Evolutionary conservation across 2,113 vertebrate genomes (phyloP).

Genomic region (Rattus rattus): DNA sequence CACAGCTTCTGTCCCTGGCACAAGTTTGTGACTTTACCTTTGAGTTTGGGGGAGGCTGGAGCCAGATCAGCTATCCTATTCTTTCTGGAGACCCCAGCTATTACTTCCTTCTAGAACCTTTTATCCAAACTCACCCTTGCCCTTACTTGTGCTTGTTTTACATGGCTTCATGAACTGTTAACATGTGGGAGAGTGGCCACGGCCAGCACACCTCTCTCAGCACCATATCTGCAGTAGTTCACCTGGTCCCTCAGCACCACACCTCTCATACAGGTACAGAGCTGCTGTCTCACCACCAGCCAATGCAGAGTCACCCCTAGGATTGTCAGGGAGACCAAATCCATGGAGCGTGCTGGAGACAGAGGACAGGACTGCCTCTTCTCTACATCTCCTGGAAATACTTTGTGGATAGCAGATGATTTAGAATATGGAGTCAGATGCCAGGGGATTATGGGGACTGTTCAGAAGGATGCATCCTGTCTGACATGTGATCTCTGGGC

Average conservation of each 20-base stretch:
- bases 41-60: neutral
- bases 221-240: no score
- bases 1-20: neutral
- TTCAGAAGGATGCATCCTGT: neutral
- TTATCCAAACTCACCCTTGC: neutral
- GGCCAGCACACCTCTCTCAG: neutral
- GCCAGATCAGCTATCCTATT: accelerated
- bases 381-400: neutral
- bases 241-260: no score
- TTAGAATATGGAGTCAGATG: neutral
- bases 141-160: accelerated
- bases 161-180: accelerated
- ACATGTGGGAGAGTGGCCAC: no score
- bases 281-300: neutral
- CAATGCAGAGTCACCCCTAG: neutral
- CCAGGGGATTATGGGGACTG: neutral
- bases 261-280: neutral
- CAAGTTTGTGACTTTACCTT: neutral
- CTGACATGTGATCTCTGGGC: neutral
- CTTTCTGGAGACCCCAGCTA: neutral
- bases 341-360: accelerated
- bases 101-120: neutral
- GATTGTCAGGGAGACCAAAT: neutral
- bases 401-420: neutral
- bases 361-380: neutral